Conservation (phyloP, 2,113 vertebrate species). For the Chinchilla lanigera region DNA sequence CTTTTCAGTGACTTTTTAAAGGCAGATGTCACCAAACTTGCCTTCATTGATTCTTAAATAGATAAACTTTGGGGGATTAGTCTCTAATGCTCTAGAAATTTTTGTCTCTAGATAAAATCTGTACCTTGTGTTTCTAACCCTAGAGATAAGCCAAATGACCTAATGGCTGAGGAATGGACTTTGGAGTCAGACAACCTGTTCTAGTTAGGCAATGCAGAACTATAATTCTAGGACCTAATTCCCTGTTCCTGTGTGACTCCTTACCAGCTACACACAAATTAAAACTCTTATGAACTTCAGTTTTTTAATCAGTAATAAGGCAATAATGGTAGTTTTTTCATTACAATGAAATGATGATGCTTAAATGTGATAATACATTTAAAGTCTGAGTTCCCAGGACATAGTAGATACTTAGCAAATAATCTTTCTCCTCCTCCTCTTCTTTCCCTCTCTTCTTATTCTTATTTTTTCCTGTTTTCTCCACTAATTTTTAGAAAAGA, state of each 20-base stretch:
- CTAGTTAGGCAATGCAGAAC: not conserved
- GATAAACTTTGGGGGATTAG: not conserved
- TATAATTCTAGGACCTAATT: not conserved
- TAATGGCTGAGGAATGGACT: not conserved
- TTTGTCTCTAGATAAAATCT: conserved; percentile 11
- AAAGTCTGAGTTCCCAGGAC: not conserved
- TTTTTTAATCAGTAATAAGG: conserved; percentile 33
- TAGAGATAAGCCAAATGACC: not conserved
- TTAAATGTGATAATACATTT: not conserved
- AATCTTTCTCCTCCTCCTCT: not conserved
- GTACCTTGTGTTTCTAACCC: conserved; percentile 10
- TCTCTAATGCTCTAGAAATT: not conserved
- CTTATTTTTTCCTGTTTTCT: not conserved
- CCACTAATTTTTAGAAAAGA: conserved; percentile 20
- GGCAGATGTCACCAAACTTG: not conserved
- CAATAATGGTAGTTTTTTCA: conserved; percentile 5
- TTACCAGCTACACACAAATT: not conserved
- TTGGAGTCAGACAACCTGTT: not conserved
- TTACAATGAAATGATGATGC: not conserved
- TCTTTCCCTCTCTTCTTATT: not conserved
- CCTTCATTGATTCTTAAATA: not conserved
- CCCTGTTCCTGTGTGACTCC: not conserved
- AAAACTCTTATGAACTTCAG: not conserved
- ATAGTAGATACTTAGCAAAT: not conserved
- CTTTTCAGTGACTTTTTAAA: conserved; percentile 2